A percentile compares a stretch with the other conserved stretches of the same genome.
Evolutionary conservation across 2,888 invertebrate species (phyloP).

Genomic region (Nasonia oneida): DNA sequence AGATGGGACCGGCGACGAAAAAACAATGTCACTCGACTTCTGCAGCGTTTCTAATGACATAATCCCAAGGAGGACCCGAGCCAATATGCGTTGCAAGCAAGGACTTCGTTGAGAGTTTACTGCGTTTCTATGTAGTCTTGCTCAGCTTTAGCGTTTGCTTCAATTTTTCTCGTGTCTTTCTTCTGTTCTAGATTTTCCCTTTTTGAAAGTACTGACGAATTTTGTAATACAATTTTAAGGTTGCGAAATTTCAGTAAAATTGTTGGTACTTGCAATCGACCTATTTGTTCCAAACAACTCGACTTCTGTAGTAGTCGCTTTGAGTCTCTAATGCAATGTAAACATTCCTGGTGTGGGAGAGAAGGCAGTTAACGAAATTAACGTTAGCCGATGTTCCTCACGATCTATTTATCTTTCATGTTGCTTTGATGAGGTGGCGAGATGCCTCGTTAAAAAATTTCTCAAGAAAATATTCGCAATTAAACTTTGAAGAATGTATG

Average conservation of each 20-base stretch:
- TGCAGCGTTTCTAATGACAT: slow-evolving; percentile 41
- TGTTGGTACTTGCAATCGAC: too few species aligned
- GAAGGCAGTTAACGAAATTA: slow-evolving; percentile 13
- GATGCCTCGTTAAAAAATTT: not conserved
- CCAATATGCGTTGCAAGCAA: slow-evolving; percentile 40
- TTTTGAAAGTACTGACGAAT: not conserved
- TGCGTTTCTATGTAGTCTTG: not conserved
- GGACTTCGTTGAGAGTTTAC: slow-evolving; percentile 38
- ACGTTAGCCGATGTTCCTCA: slow-evolving; percentile 20
- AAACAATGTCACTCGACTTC: slow-evolving; percentile 51
- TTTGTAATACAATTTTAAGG: not conserved
- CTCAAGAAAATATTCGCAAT: not conserved
- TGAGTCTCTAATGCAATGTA: not conserved
- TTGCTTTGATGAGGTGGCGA: not conserved
- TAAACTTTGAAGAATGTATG: not conserved
- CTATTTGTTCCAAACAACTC: too few species aligned
- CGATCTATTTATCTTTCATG: slow-evolving; percentile 34
- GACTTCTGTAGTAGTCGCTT: too few species aligned
- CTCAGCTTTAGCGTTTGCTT: not conserved
- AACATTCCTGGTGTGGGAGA: slow-evolving; percentile 36
- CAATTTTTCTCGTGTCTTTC: not conserved
- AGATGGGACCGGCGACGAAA: not conserved
- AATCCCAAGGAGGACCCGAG: slow-evolving; percentile 26
- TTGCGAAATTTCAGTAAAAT: too few species aligned
- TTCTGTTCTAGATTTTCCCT: not conserved